phyloP scores from a whole-genome alignment of 2,113 vertebrate species.

The Mirza zaza region DNA sequence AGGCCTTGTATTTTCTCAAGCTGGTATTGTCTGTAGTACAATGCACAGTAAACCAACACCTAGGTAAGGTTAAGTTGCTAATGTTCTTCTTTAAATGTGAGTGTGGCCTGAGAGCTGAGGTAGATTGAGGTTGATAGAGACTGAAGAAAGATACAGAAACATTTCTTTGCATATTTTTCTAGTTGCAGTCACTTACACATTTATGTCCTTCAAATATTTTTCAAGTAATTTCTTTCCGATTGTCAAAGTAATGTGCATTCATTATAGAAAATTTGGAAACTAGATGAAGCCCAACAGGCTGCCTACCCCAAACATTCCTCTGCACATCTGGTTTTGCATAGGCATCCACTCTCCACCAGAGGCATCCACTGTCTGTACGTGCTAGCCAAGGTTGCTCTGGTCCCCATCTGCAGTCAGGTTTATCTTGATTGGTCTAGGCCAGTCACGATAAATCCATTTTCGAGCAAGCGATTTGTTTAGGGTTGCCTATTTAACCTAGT shows the following conservation, averaged over 20 bases:
- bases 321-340: background rate
- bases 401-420: background rate
- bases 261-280: background rate
- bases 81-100: background rate
- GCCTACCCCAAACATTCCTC: background rate
- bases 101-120: background rate
- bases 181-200: background rate
- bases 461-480: background rate
- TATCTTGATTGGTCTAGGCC: background rate
- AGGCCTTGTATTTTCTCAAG: background rate
- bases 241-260: background rate
- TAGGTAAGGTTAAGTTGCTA: background rate
- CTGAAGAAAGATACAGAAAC: background rate
- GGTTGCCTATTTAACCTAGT: background rate
- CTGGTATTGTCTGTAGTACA: background rate
- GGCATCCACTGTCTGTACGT: background rate
- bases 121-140: background rate
- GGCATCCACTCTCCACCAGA: background rate
- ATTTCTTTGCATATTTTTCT: background rate
- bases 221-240: background rate
- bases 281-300: background rate
- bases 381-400: background rate
- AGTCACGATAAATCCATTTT: background rate
- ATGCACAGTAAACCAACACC: background rate
- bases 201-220: background rate